Conservation (phyloP, 2,888 invertebrate genomes). For the Pandemis cinnamomeana region DNA sequence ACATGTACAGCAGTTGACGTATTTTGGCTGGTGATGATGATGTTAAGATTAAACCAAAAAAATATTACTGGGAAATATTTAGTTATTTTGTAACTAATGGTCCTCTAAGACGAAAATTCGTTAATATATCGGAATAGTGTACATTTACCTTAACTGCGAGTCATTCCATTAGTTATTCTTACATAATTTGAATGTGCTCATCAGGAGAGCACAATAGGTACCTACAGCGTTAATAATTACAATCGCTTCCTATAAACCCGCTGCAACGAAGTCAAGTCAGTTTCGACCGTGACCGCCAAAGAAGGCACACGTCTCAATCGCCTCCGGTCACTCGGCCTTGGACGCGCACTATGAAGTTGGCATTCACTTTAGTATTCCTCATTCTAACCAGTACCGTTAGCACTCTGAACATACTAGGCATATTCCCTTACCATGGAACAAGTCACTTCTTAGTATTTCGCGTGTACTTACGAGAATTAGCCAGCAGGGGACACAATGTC, state of each 20-base stretch:
- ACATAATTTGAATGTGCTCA: too few species aligned
- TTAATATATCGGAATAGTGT: too few species aligned
- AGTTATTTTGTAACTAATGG: too few species aligned
- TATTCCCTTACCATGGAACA: constrained; percentile 87
- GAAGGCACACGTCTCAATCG: background rate
- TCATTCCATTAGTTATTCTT: too few species aligned
- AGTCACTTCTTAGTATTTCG: constrained; percentile 88
- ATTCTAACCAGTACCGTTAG: constrained; percentile 49
- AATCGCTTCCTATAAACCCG: background rate
- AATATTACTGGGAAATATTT: too few species aligned
- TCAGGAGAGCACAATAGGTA: too few species aligned
- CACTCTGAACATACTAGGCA: constrained; percentile 83
- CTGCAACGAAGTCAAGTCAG: background rate
- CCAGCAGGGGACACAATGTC: constrained; percentile 86
- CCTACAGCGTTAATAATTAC: background rate
- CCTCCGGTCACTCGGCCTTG: background rate
- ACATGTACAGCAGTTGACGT: too few species aligned
- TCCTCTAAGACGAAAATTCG: too few species aligned
- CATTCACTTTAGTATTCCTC: constrained; percentile 48
- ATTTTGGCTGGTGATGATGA: too few species aligned
- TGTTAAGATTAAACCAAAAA: too few species aligned
- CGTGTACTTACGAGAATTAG: constrained; percentile 85
- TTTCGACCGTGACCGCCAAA: background rate
- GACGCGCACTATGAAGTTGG: constrained; percentile 49
- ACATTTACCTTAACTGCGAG: too few species aligned